A percentile compares a stretch with the other conserved stretches of the same genome.
Conservation (phyloP, 1,140 invertebrate genomes). For the Leucophenga varia region DNA sequence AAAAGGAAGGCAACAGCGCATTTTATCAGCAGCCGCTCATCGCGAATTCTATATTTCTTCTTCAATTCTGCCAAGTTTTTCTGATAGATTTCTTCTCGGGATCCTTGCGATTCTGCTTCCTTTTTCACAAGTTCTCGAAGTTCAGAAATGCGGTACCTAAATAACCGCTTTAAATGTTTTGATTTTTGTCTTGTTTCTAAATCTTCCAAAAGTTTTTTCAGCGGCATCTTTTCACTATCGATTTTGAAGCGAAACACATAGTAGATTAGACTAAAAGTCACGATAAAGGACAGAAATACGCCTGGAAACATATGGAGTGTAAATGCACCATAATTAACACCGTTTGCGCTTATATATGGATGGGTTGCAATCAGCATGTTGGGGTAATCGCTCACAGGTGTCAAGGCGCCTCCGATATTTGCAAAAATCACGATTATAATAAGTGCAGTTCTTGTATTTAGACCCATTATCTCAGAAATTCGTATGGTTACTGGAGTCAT, state of each 20-base stretch:
- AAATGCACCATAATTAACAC: slow-evolving; percentile 76
- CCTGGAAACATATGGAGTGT: slow-evolving; percentile 74
- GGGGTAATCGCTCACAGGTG: slow-evolving; percentile 82
- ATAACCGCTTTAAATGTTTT: too few relatives aligned
- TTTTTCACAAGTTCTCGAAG: too few relatives aligned
- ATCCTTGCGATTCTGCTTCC: too few relatives aligned
- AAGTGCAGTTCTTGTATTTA: slow-evolving; percentile 77
- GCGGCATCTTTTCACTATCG: slow-evolving; percentile 1
- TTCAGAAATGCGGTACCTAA: too few relatives aligned
- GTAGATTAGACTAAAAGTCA: slow-evolving; percentile 66
- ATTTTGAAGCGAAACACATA: slow-evolving; percentile 12
- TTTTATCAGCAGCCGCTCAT: slow-evolving; percentile 66
- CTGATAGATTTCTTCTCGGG: background rate
- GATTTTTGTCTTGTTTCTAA: slow-evolving; percentile 3
- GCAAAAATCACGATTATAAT: slow-evolving; percentile 76
- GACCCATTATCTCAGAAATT: slow-evolving; percentile 79
- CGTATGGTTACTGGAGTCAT: slow-evolving; percentile 82
- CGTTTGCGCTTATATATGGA: slow-evolving; percentile 32
- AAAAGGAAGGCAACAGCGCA: slow-evolving; percentile 64
- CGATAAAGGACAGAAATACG: slow-evolving; percentile 65
- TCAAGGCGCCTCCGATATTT: slow-evolving; percentile 80
- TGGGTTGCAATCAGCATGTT: slow-evolving; percentile 73
- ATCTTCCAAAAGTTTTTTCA: background rate
- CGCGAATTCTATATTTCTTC: slow-evolving; percentile 58
- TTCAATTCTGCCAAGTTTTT: slow-evolving; percentile 4